Conservation (phyloP, 2,113 vertebrate genomes). For the Rhinogobius similis region DNA sequence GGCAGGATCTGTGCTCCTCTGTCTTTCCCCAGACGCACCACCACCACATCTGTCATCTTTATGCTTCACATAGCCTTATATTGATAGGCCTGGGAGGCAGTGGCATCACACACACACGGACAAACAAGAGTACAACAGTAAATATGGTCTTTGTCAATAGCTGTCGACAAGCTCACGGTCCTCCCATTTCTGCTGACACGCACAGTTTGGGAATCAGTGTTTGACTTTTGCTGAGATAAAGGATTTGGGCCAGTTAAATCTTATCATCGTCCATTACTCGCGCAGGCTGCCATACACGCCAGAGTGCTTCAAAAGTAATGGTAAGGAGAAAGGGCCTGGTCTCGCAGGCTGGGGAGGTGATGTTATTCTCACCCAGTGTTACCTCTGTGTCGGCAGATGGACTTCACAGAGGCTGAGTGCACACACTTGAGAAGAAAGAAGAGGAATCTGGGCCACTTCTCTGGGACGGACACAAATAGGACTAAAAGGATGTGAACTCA, state of each 20-base stretch:
- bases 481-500: conserved; percentile 7
- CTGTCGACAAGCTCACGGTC: conserved; percentile 37
- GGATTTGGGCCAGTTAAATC: conserved; percentile 56
- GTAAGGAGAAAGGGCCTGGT: background rate
- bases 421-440: background rate
- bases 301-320: conserved; percentile 18
- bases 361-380: conserved; percentile 34
- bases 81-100: conserved; percentile 25
- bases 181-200: conserved; percentile 43
- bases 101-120: conserved; percentile 15
- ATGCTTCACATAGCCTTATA: conserved; percentile 36
- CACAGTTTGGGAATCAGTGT: conserved; percentile 41
- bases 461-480: conserved; percentile 5
- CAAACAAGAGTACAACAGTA: conserved; percentile 28
- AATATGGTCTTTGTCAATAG: conserved; percentile 64
- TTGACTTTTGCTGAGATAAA: conserved; percentile 68
- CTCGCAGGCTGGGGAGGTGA: conserved; percentile 14
- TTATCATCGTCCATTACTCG: conserved; percentile 39
- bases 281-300: conserved; percentile 40
- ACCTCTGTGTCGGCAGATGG: conserved; percentile 36
- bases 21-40: conserved; percentile 21
- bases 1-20: conserved; percentile 11
- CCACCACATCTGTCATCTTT: conserved; percentile 51
- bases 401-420: conserved; percentile 26
- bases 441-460: conserved; percentile 10